These are phyloP conservation scores for Pseudococcus jackbeardsleyi DNA, from an alignment of 2,888 invertebrate species.

Conservation along the genomic window DNA sequence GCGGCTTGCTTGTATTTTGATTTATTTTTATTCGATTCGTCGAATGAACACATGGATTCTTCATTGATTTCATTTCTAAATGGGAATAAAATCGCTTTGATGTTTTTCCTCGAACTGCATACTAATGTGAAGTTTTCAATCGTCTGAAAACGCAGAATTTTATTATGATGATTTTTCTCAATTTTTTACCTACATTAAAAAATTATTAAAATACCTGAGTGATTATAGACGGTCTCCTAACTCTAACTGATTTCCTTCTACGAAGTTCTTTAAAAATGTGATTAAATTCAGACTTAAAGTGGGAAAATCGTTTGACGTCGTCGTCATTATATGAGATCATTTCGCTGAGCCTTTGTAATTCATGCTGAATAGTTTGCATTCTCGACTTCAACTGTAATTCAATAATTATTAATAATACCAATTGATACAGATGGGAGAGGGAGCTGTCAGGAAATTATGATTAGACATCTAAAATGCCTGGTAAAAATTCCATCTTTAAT, in stretches of 20 bases:
- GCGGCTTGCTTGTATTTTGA: conserved; percentile 51
- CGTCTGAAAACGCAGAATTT: conserved; percentile 7
- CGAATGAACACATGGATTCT: conserved; percentile 39
- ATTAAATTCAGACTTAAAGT: conserved; percentile 63
- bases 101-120: conserved; percentile 54
- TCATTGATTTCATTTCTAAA: conserved; percentile 47
- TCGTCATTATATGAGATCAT: conserved; percentile 58
- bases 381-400: conserved; percentile 62
- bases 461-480: neutral
- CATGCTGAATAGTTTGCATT: conserved; percentile 62
- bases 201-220: conserved; percentile 31
- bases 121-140: conserved; percentile 44
- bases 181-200: neutral
- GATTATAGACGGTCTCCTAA: conserved; percentile 58
- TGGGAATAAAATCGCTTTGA: conserved; percentile 56
- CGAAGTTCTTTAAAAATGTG: conserved; percentile 63
- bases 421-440: neutral
- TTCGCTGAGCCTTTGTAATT: conserved; percentile 62
- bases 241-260: conserved; percentile 64
- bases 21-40: conserved; percentile 51
- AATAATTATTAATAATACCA: too few species aligned
- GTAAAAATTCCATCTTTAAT: too few species aligned
- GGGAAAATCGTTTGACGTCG: conserved; percentile 59
- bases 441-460: neutral
- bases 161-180: too few species aligned